Evolutionary conservation across 1,140 invertebrate genomes (phyloP).

Genomic region (Diachasmimorpha longicaudata): DNA sequence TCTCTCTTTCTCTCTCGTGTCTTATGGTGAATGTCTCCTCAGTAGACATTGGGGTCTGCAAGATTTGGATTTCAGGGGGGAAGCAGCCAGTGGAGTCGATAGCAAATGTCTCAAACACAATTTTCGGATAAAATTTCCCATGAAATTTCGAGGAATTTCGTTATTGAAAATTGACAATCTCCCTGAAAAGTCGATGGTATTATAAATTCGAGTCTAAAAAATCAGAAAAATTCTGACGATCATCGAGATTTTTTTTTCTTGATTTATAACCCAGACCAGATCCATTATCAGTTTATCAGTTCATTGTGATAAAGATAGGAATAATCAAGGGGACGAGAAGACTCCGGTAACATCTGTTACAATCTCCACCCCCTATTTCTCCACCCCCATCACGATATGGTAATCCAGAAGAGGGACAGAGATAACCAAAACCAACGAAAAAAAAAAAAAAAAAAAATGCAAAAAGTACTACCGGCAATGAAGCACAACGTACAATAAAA

Average conservation of each 20-base stretch:
- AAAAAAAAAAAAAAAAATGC: constrained; percentile 13
- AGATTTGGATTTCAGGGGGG: not conserved
- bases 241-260: too few species aligned
- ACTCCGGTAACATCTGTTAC: constrained; percentile 51
- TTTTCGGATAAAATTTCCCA: too few species aligned
- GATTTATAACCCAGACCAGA: constrained; percentile 30
- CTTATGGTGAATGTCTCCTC: not conserved
- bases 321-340: not conserved
- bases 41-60: not conserved
- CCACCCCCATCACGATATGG: constrained; percentile 44
- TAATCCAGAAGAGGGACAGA: constrained; percentile 45
- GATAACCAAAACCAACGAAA: not conserved
- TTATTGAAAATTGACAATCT: too few species aligned
- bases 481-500: constrained; percentile 18
- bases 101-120: not conserved
- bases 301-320: constrained; percentile 38
- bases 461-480: constrained; percentile 4
- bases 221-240: too few species aligned
- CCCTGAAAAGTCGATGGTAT: too few species aligned
- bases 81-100: not conserved
- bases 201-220: too few species aligned
- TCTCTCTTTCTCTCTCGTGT: constrained; percentile 1
- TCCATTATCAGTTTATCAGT: constrained; percentile 61
- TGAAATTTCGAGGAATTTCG: not conserved
- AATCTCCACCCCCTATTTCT: not conserved